phyloP scores from a whole-genome alignment of 35 echinoderm and acorn worm species.

The Diadema setosum region DNA sequence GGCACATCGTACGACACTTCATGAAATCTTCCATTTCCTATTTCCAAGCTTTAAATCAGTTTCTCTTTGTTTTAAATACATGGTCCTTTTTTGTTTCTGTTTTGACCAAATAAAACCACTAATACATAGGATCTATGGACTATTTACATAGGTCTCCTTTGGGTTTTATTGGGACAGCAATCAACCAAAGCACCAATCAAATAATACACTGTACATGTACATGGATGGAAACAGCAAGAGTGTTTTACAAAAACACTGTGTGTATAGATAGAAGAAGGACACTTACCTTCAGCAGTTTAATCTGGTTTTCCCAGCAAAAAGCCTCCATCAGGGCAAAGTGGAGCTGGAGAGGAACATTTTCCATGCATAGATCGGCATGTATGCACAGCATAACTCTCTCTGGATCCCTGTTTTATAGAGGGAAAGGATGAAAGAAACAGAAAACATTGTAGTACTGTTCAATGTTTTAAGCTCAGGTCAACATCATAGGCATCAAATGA shows the following conservation, averaged over 20 bases:
- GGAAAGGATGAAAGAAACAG: background rate
- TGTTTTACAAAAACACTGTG: too few relatives aligned
- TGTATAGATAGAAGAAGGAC: too few relatives aligned
- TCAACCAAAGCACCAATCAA: background rate
- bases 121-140: background rate
- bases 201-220: too few relatives aligned
- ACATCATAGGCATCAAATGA: background rate
- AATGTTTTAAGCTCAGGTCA: background rate
- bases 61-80: too few relatives aligned
- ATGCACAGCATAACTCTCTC: conserved; percentile 55
- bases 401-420: conserved; percentile 9
- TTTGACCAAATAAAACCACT: background rate
- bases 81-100: background rate
- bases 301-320: conserved; percentile 74
- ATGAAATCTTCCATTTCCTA: too few relatives aligned
- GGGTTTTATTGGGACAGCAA: background rate
- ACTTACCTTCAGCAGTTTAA: conserved; percentile 62
- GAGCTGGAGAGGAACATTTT: conserved; percentile 35
- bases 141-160: background rate
- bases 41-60: too few relatives aligned
- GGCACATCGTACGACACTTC: too few relatives aligned
- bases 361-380: conserved; percentile 31
- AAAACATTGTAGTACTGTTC: background rate
- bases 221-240: background rate
- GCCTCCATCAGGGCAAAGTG: conserved; percentile 73